These are phyloP conservation scores for Synanthedon formicaeformis DNA, from an alignment of 2,888 invertebrate genomes.

Conservation along the genomic window DNA sequence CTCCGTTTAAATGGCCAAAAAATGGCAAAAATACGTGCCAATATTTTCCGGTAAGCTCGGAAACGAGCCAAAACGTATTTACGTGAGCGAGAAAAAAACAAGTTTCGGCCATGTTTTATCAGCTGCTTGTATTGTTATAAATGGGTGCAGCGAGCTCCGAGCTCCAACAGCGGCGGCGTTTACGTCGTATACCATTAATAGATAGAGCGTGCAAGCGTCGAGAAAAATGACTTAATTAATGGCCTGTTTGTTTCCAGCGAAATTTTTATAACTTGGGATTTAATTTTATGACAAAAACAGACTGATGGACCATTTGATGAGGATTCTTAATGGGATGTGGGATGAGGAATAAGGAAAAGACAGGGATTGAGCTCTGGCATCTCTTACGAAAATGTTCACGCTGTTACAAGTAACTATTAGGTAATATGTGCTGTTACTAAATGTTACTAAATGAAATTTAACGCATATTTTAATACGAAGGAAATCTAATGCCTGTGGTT, in stretches of 20 bases:
- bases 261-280: too few relatives aligned
- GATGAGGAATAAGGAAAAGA: too few relatives aligned
- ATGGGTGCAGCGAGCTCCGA: constrained; percentile 12
- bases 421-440: too few relatives aligned
- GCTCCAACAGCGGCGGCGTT: neutral
- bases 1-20: constrained; percentile 14
- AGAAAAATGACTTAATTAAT: constrained; percentile 17
- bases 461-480: too few relatives aligned
- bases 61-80: constrained; percentile 39
- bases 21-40: constrained; percentile 20
- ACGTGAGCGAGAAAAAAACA: constrained; percentile 23
- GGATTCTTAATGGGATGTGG: too few relatives aligned
- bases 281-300: too few relatives aligned
- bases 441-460: too few relatives aligned
- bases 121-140: constrained; percentile 26
- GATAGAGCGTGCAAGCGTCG: constrained; percentile 11
- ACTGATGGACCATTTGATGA: too few relatives aligned
- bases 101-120: constrained; percentile 25
- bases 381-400: too few relatives aligned
- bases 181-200: constrained; percentile 5
- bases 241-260: neutral
- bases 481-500: too few relatives aligned
- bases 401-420: too few relatives aligned
- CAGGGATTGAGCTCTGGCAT: too few relatives aligned
- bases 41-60: constrained; percentile 37